Percentiles rank a stretch among this genome's conserved stretches.
Evolutionary conservation across 2,113 vertebrate species (phyloP).

Genomic region (Chelonoidis abingdonii): DNA sequence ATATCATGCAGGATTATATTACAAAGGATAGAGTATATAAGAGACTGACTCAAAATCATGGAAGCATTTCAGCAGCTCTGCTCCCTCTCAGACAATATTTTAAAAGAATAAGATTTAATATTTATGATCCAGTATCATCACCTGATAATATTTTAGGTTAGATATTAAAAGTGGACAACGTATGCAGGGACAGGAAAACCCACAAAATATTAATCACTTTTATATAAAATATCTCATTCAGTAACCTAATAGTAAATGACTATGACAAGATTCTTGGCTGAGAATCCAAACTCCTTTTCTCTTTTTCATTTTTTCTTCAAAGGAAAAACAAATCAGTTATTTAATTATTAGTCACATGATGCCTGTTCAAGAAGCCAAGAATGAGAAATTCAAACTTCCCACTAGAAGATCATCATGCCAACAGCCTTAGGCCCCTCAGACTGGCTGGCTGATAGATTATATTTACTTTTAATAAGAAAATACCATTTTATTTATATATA

Average conservation of each 20-base stretch:
- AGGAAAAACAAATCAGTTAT: neutral
- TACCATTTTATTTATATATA: neutral
- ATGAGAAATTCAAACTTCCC: neutral
- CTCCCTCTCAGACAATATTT: neutral
- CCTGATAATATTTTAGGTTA: neutral
- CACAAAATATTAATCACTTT: neutral
- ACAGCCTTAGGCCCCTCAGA: neutral
- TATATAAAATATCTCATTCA: neutral
- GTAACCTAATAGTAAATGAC: neutral
- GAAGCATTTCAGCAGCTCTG: neutral
- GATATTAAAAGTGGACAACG: neutral
- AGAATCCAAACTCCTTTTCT: neutral
- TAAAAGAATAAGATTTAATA: neutral
- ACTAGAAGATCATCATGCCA: neutral
- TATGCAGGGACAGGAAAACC: neutral
- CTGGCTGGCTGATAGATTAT: accelerated
- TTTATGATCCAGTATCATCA: neutral
- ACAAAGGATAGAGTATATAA: neutral
- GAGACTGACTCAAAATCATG: neutral
- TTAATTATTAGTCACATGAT: neutral
- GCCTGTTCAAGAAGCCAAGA: neutral
- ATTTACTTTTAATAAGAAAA: neutral
- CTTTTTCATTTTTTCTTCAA: neutral
- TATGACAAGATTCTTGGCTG: neutral
- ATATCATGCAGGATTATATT: neutral